Conservation (phyloP, 2,797 vertebrate genomes). For the Amniataba percoides region DNA sequence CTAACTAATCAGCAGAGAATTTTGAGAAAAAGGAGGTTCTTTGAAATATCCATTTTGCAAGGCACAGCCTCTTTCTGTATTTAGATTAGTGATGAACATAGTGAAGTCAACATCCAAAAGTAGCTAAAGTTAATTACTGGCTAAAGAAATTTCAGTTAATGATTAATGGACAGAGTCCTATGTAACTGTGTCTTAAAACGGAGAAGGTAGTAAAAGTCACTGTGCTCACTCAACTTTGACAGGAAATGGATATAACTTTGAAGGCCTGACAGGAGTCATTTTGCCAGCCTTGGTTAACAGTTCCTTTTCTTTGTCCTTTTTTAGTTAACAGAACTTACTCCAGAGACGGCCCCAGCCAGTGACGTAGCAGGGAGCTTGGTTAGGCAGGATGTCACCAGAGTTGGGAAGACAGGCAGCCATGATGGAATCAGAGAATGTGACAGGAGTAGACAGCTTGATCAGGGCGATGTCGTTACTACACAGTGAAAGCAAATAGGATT, state of each 20-base stretch:
- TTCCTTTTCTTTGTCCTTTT: background rate
- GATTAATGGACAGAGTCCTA: background rate
- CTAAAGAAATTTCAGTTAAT: background rate
- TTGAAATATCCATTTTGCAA: background rate
- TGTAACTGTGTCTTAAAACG: background rate
- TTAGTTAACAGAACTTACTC: slow-evolving; percentile 76
- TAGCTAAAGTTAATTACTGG: background rate
- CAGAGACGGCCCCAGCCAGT: slow-evolving; percentile 93
- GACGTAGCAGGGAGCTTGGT: slow-evolving; percentile 86
- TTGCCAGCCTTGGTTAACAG: background rate
- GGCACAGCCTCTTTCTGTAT: background rate
- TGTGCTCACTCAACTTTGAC: background rate
- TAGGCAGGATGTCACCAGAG: slow-evolving; percentile 68
- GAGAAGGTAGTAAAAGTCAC: background rate
- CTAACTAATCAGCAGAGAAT: background rate
- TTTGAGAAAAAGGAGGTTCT: background rate
- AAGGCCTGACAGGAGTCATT: background rate
- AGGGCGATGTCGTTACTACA: slow-evolving; percentile 90
- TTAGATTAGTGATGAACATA: background rate
- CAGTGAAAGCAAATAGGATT: slow-evolving; percentile 20
- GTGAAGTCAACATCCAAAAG: background rate
- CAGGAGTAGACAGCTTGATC: slow-evolving; percentile 87
- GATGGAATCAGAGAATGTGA: slow-evolving; percentile 78
- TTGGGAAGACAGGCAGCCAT: slow-evolving; percentile 87
- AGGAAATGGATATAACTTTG: background rate